A percentile compares a stretch with the other conserved stretches of the same genome.
These are phyloP conservation scores for Magallana gigas DNA, from an alignment of 1,140 invertebrate species.

Conservation along the genomic window DNA sequence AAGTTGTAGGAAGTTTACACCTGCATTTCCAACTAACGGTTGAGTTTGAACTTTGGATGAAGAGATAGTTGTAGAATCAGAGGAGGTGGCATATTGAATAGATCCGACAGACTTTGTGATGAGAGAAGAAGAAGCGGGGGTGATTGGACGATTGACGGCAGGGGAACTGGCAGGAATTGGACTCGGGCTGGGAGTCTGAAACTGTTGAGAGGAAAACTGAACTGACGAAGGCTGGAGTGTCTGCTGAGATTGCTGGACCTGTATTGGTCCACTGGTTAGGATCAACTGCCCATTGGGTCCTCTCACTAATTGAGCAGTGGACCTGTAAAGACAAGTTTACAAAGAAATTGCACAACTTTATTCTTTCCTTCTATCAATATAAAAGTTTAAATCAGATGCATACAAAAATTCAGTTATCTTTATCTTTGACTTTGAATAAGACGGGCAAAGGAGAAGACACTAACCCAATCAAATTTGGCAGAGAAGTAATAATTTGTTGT, in stretches of 20 bases:
- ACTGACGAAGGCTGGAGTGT: conserved; percentile 56
- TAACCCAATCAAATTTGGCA: conserved; percentile 35
- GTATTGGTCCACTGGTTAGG: conserved; percentile 46
- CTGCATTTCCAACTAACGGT: conserved; percentile 35
- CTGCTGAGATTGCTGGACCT: conserved; percentile 56
- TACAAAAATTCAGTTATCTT: too few species aligned
- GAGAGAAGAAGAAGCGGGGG: conserved; percentile 56
- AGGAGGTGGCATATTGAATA: conserved; percentile 56
- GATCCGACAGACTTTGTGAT: conserved; percentile 61
- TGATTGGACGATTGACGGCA: conserved; percentile 60
- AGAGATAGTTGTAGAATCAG: conserved; percentile 1
- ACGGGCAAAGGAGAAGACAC: neutral
- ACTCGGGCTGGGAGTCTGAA: conserved; percentile 52
- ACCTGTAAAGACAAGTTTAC: conserved; percentile 27
- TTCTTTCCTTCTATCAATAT: too few species aligned
- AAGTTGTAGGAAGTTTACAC: conserved; percentile 60
- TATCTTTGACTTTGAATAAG: too few species aligned
- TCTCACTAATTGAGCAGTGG: conserved; percentile 46
- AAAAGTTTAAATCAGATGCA: too few species aligned
- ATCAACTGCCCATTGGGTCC: conserved; percentile 57
- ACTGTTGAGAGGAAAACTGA: conserved; percentile 60
- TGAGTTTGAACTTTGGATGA: conserved; percentile 43
- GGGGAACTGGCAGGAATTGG: conserved; percentile 59
- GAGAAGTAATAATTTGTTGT: conserved; percentile 36
- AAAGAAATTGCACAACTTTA: too few species aligned